Conservation (phyloP, 2,113 vertebrate species). For the Acanthochromis polyacanthus region DNA sequence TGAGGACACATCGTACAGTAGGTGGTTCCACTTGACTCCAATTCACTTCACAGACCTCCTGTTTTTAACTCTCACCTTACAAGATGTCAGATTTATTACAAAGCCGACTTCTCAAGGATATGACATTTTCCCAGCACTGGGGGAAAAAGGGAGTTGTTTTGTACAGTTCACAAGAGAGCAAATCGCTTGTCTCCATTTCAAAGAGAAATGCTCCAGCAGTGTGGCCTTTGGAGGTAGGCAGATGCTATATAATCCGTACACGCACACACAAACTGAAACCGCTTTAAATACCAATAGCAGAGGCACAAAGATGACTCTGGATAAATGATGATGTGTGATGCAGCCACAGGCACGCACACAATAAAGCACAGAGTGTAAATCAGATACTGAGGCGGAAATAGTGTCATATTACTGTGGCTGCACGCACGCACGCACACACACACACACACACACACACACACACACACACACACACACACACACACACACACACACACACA, state of each 20-base stretch:
- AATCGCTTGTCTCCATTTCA: slow-evolving; percentile 52
- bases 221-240: slow-evolving; percentile 44
- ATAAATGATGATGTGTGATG: background rate
- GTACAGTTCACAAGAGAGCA: slow-evolving; percentile 44
- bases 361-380: slow-evolving; percentile 10
- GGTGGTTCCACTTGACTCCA: background rate
- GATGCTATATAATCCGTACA: slow-evolving; percentile 3
- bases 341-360: slow-evolving; percentile 2
- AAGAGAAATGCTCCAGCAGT: slow-evolving; percentile 26
- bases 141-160: background rate
- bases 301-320: background rate
- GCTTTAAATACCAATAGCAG: slow-evolving; percentile 9
- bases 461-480: no score
- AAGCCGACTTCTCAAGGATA: slow-evolving; percentile 20
- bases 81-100: slow-evolving; percentile 26
- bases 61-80: background rate
- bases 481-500: no score
- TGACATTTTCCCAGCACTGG: slow-evolving; percentile 37
- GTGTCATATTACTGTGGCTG: no score
- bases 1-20: slow-evolving; percentile 5
- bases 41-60: slow-evolving; percentile 13
- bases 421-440: no score
- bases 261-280: background rate
- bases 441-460: no score
- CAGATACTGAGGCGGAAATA: background rate